Evolutionary conservation across 2,113 vertebrate genomes (phyloP).

Genomic region (Leptobrachium ailaonicum): DNA sequence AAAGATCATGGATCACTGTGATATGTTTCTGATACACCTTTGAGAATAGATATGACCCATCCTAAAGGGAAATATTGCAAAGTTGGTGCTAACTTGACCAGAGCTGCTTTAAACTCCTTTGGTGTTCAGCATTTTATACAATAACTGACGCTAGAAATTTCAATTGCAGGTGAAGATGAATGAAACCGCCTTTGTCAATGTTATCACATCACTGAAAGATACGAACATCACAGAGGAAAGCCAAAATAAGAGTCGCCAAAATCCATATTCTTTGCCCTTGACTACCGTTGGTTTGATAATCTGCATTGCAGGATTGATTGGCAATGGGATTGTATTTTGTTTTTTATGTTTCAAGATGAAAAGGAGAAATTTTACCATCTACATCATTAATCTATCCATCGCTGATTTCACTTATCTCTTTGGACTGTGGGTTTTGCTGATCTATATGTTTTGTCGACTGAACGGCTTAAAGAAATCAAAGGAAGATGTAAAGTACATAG

Average conservation of each 20-base stretch:
- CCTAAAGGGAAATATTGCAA: no score
- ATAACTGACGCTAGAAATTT: no score
- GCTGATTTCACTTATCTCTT: conserved; percentile 17
- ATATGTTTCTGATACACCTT: no score
- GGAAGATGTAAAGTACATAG: not conserved
- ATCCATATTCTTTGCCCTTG: not conserved
- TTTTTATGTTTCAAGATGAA: conserved; percentile 33
- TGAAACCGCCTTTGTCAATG: not conserved
- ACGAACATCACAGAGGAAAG: conserved; percentile 12
- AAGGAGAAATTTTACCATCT: conserved; percentile 23
- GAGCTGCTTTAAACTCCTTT: no score
- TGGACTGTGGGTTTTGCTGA: conserved; percentile 2
- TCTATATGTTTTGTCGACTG: conserved; percentile 22
- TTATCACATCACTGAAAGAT: not conserved
- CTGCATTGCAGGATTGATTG: conserved; percentile 19
- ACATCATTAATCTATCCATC: conserved; percentile 23
- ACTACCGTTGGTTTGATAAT: not conserved
- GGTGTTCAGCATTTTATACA: no score
- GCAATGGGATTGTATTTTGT: conserved; percentile 32
- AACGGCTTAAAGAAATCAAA: not conserved
- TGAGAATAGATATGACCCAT: no score
- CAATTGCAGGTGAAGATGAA: conserved; percentile 21
- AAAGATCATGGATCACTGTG: no score
- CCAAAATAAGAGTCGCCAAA: not conserved
- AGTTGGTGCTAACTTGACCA: no score